Evolutionary conservation across 2,113 vertebrate genomes (phyloP), one percentile per base, ranked within the genome.

Genomic region (Oxygymnocypris stewartii): DNA sequence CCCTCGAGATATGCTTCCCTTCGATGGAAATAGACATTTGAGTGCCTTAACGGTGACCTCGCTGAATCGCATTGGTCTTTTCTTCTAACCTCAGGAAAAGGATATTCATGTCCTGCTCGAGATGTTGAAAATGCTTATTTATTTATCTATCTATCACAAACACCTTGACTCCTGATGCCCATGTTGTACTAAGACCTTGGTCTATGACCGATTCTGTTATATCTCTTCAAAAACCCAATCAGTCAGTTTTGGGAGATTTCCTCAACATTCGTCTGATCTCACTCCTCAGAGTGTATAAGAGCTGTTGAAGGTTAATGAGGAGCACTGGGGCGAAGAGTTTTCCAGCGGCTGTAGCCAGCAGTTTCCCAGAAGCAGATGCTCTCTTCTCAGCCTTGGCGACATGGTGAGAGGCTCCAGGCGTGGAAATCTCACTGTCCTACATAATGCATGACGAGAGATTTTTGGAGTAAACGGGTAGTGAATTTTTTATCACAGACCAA

Each of bases 401-500:
- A 51, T 35, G 40, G 20, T 51, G 71, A 42, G 77, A 84, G 35
- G 67, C 75, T 47, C 49, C 54, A 82, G 61, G 71, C 85, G 71
- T 79, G 85, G 80, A 87, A 84, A 40, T 76, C 80, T 85, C 63
- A 25, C 82, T 81, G 47, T 76, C 86, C 74, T 91, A 85, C 86
- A 89, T 91, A 88, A 89, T 88, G 86, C 80, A 89, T 91, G 87
- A 54, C 11, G 23, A 42, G 78, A 87, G 84, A 86, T 88, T 88
- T 82, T 87, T 88, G 25, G 67, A 42, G 84, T 84, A 86, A 87
- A 89, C 87, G 86, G 65, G 67, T 86, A 65, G 81, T 89, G 87
- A 90, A 87, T 90, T 89, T 91, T 89, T 91, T 85, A 91, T 89
- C 44, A 85, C 78, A 88, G 79, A 88, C 85, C 49, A 74, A 85